Percentiles rank a stretch among this genome's conserved stretches.
Evolutionary conservation across 2,797 vertebrate genomes (phyloP).

Genomic region (Nyctalus aviator): DNA sequence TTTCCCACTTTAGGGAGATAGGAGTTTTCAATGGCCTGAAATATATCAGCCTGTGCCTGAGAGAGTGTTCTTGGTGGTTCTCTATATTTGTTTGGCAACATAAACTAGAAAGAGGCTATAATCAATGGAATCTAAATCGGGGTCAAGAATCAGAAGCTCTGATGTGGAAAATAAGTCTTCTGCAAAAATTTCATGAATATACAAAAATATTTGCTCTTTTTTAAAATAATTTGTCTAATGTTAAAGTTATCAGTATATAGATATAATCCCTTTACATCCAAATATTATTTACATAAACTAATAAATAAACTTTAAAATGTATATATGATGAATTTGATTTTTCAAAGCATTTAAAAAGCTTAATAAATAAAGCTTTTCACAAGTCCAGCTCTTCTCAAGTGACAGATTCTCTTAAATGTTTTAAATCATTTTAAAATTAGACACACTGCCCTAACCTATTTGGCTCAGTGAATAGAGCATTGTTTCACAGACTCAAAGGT

Average conservation of each 20-base stretch:
- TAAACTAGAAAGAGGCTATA: not conserved
- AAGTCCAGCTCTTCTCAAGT: not conserved
- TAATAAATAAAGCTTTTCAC: not conserved
- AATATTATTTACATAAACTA: not conserved
- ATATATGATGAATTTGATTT: not conserved
- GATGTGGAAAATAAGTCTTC: not conserved
- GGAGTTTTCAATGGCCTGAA: not conserved
- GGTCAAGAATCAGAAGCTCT: not conserved
- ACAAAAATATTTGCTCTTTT: not conserved
- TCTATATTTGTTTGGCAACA: not conserved
- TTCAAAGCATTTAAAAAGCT: not conserved
- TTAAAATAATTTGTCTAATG: not conserved
- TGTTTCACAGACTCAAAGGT: too few relatives aligned
- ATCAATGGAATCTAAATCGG: not conserved
- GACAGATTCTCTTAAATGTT: not conserved
- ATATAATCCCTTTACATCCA: not conserved
- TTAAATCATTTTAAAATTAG: not conserved
- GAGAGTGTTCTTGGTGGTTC: not conserved
- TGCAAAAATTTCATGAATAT: not conserved
- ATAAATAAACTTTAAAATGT: not conserved
- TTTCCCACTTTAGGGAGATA: not conserved
- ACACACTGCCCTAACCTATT: not conserved
- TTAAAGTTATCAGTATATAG: not conserved
- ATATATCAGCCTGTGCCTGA: not conserved
- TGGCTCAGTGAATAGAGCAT: too few relatives aligned